Base-by-base conservation (phyloP, 2,888 invertebrate genomes). In the Beris chalybata region DNA sequence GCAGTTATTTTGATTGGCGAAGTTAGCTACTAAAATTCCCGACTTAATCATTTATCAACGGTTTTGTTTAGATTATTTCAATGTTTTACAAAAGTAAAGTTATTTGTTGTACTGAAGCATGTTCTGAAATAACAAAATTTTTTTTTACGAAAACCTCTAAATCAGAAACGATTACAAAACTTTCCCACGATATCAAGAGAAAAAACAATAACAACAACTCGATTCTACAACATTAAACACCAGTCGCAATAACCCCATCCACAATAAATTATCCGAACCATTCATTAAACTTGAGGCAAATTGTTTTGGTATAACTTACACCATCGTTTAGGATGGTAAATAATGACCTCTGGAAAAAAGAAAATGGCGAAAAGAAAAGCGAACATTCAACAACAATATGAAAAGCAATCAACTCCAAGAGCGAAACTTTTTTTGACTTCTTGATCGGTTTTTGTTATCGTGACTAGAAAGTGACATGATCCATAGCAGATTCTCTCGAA, bases 301-400 rank as follows among this genome's bases (percentile, higher is more conserved):
- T 61, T 31, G 38, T 50, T 61, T 61, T 38, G 38, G 15, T 22
- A 52, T 44, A 59, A 48, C 47, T 30, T 59, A 50, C 61, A 53
- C 15, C 52, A 22, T 48, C 61, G 47, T 59, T 61, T 61, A 38
- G 38, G 48, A 59, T 15, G 31, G 61, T 61, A 61, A 61, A 61
- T 61, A 61, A 61, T 61, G 61, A 38, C 61, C 61, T 22, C 52
- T 61, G 50, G 30, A 22, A 61, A 22, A n/a, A 61, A 30, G 31
- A 53, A 53, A 61, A 61, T 50, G 30, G 38, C 43, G 52, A 43
- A 50, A 61, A 61, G 50, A 61, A 61, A 50, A 61, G n/a, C 50
- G 50, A 61, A 61, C 50, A 61, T 61, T 61, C 50, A 61, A 50
- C 50, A 61, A 61, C 43, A 61, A 61, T 61, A 61, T 50, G 61